These are phyloP conservation scores for Acyrthosiphon pisum DNA, from an alignment of 1,140 invertebrate species.

Conservation along the genomic window DNA sequence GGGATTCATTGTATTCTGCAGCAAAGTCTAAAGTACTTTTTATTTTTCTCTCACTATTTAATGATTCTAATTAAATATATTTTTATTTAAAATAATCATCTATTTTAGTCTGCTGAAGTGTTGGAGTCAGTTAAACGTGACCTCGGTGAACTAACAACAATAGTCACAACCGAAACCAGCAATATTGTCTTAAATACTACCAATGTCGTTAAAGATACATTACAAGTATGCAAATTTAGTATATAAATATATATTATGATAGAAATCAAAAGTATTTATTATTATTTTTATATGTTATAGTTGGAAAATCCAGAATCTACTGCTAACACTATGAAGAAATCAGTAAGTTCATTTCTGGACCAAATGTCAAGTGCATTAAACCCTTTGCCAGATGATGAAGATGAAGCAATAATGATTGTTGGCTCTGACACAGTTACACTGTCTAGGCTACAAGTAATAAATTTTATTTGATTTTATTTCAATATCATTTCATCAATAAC, in stretches of 20 bases:
- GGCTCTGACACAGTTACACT: slow-evolving; percentile 69
- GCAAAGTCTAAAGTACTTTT: slow-evolving; percentile 54
- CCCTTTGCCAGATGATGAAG: slow-evolving; percentile 74
- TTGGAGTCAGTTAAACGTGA: slow-evolving; percentile 80
- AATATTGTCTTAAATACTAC: slow-evolving; percentile 71
- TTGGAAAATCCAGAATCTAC: slow-evolving; percentile 74
- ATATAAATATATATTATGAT: not conserved
- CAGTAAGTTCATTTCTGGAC: slow-evolving; percentile 71
- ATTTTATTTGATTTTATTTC: not conserved
- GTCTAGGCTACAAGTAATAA: slow-evolving; percentile 68
- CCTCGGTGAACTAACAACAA: slow-evolving; percentile 75
- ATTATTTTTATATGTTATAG: slow-evolving; percentile 63
- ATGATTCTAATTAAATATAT: not conserved
- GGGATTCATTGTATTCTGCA: slow-evolving; percentile 56
- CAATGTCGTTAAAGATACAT: slow-evolving; percentile 71
- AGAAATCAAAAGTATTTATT: not conserved
- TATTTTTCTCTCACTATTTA: not conserved
- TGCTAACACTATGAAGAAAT: slow-evolving; percentile 74
- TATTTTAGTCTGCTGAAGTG: slow-evolving; percentile 66
- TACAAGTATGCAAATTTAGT: slow-evolving; percentile 67
- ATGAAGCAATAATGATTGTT: slow-evolving; percentile 72
- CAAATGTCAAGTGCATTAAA: slow-evolving; percentile 72
- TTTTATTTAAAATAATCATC: not conserved
- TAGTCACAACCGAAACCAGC: slow-evolving; percentile 74
- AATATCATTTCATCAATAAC: not conserved